These are phyloP conservation scores for Pipistrellus kuhlii DNA, from an alignment of 2,797 vertebrate species.

Conservation along the genomic window DNA sequence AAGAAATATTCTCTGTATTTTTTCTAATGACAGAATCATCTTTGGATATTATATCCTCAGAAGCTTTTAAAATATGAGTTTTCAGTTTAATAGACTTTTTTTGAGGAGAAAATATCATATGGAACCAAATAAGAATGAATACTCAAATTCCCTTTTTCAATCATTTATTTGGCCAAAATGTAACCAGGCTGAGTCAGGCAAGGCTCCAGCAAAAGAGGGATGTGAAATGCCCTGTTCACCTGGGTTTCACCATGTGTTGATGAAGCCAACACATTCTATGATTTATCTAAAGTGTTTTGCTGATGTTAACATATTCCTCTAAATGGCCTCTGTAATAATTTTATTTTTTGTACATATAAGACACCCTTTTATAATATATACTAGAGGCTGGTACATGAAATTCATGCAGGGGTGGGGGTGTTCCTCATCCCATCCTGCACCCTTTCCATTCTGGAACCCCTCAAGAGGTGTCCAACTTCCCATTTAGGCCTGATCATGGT, in stretches of 20 bases:
- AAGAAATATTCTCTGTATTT: constrained; percentile 72
- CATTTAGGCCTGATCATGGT: too few relatives aligned
- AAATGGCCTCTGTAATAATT: neutral
- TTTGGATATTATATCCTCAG: constrained; percentile 12
- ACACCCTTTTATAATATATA: neutral
- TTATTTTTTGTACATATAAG: neutral
- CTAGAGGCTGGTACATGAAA: too few relatives aligned
- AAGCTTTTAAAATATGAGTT: constrained; percentile 30
- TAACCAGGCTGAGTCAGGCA: neutral
- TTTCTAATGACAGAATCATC: constrained; percentile 50
- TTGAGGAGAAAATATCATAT: neutral
- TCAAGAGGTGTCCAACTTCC: too few relatives aligned
- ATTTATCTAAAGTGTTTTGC: neutral
- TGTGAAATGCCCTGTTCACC: neutral
- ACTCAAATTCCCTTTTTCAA: neutral
- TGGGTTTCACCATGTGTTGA: neutral
- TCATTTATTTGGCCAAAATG: neutral
- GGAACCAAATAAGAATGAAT: neutral
- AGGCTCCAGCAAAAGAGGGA: neutral
- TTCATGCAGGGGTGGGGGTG: too few relatives aligned
- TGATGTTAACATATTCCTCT: neutral
- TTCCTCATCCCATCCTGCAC: too few relatives aligned
- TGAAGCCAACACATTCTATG: neutral
- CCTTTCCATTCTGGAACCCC: too few relatives aligned
- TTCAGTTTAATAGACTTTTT: neutral